A percentile compares a stretch with the other conserved stretches of the same genome.
Conservation (phyloP, 2,797 vertebrate genomes). For the Molossus molossus region DNA sequence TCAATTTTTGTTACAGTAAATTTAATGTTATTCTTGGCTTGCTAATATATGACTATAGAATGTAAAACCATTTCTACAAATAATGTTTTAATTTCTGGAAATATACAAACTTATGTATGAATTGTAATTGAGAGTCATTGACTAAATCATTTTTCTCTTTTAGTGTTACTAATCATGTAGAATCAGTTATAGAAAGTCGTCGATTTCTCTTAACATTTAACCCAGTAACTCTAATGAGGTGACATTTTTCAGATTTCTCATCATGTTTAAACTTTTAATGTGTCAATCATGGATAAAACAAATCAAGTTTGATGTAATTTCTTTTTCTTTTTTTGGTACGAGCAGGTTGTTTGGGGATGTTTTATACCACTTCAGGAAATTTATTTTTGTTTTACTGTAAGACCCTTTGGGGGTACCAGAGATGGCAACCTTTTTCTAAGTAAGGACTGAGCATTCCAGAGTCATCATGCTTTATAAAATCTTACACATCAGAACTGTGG, state of each 20-base stretch:
- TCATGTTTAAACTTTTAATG: constrained; percentile 46
- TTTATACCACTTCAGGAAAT: constrained; percentile 63
- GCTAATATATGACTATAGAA: constrained; percentile 9
- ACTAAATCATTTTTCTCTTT: constrained; percentile 51
- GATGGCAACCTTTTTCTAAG: not conserved
- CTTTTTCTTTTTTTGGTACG: constrained; percentile 25
- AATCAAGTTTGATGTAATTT: constrained; percentile 57
- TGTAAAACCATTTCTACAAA: constrained; percentile 51
- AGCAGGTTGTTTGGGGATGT: not conserved
- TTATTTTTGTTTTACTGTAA: constrained; percentile 62
- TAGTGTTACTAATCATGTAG: constrained; percentile 14
- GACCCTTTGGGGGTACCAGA: not conserved
- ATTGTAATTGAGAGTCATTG: constrained; percentile 37
- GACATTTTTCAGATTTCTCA: constrained; percentile 38
- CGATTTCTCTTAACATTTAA: constrained; percentile 44
- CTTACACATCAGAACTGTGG: constrained; percentile 33
- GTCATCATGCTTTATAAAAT: constrained; percentile 52
- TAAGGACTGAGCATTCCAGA: constrained; percentile 50
- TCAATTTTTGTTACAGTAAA: constrained; percentile 48
- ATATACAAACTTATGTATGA: constrained; percentile 17
- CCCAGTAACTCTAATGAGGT: constrained; percentile 57
- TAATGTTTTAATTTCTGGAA: constrained; percentile 74
- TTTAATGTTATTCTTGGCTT: constrained; percentile 50
- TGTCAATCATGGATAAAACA: constrained; percentile 64
- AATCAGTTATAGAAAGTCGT: constrained; percentile 30